A percentile compares a stretch with the other conserved stretches of the same genome.
phyloP scores from a whole-genome alignment of 1,140 invertebrate genomes.

The Drosophila navojoa region DNA sequence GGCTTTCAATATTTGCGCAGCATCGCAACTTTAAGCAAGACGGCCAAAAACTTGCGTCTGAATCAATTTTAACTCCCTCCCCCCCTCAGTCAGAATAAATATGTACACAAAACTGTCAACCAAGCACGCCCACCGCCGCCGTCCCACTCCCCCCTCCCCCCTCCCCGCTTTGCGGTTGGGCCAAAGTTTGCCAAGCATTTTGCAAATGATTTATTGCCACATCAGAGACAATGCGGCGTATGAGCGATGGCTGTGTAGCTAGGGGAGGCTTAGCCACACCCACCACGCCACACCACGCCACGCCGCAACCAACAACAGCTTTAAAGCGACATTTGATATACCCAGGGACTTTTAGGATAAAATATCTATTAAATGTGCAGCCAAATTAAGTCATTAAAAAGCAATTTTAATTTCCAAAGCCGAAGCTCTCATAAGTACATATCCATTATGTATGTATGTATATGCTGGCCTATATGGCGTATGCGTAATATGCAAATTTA shows the following conservation, averaged over 20 bases:
- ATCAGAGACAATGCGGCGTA: constrained; percentile 58
- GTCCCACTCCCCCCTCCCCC: no score
- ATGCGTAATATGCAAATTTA: constrained; percentile 72
- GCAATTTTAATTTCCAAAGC: constrained; percentile 49
- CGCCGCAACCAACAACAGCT: neutral
- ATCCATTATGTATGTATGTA: neutral
- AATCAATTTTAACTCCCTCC: constrained; percentile 17
- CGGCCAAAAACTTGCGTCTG: constrained; percentile 10
- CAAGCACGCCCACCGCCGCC: neutral
- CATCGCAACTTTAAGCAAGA: constrained; percentile 63
- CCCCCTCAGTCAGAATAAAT: neutral
- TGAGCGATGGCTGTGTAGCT: constrained; percentile 57
- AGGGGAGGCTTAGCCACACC: neutral
- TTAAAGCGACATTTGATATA: constrained; percentile 72
- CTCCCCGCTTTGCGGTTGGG: constrained; percentile 27
- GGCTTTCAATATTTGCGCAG: constrained; percentile 60
- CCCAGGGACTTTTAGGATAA: constrained; percentile 9
- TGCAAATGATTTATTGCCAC: constrained; percentile 74
- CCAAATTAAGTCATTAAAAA: constrained; percentile 80
- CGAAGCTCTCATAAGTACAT: neutral
- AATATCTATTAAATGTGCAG: constrained; percentile 63
- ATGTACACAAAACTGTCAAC: constrained; percentile 4
- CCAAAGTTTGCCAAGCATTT: constrained; percentile 64
- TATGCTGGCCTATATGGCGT: constrained; percentile 28
- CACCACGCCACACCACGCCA: no score